Evolutionary conservation across 2,888 invertebrate genomes (phyloP).

Genomic region (Vesta saturnalis): DNA sequence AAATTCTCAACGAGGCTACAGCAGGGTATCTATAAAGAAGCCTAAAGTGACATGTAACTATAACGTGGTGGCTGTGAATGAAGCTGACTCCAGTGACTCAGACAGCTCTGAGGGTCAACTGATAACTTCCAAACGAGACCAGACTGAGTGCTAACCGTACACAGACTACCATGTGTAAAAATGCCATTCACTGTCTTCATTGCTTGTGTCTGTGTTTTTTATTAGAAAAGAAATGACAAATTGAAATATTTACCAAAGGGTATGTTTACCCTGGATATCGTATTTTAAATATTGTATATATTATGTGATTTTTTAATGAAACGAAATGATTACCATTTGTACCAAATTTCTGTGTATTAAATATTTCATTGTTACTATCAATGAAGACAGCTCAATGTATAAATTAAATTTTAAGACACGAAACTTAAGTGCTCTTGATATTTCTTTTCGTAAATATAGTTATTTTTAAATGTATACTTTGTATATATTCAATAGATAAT

Average conservation of each 20-base stretch:
- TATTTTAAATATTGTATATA: constrained; percentile 43
- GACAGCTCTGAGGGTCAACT: constrained; percentile 59
- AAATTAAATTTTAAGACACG: constrained; percentile 59
- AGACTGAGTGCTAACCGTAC: constrained; percentile 56
- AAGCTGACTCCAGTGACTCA: constrained; percentile 59
- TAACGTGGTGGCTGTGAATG: constrained; percentile 61
- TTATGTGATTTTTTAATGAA: constrained; percentile 44
- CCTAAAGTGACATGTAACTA: constrained; percentile 63
- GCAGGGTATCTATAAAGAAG: constrained; percentile 62
- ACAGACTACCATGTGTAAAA: constrained; percentile 45
- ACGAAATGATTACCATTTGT: constrained; percentile 56
- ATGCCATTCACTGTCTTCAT: constrained; percentile 56
- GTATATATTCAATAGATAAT: constrained; percentile 62
- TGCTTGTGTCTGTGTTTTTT: constrained; percentile 52
- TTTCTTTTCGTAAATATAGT: constrained; percentile 62
- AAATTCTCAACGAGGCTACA: constrained; percentile 57
- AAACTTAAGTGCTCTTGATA: constrained; percentile 65
- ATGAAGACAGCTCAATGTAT: constrained; percentile 58
- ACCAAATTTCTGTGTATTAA: constrained; percentile 58
- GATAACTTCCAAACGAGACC: constrained; percentile 53
- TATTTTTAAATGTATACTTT: constrained; percentile 64
- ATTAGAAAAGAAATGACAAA: constrained; percentile 29
- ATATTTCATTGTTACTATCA: constrained; percentile 53
- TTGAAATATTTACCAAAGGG: constrained; percentile 35
- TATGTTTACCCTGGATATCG: constrained; percentile 34